These are phyloP conservation scores for Trididemnum miniatum DNA, from an alignment of 23 tunicate genomes.

Conservation along the genomic window DNA sequence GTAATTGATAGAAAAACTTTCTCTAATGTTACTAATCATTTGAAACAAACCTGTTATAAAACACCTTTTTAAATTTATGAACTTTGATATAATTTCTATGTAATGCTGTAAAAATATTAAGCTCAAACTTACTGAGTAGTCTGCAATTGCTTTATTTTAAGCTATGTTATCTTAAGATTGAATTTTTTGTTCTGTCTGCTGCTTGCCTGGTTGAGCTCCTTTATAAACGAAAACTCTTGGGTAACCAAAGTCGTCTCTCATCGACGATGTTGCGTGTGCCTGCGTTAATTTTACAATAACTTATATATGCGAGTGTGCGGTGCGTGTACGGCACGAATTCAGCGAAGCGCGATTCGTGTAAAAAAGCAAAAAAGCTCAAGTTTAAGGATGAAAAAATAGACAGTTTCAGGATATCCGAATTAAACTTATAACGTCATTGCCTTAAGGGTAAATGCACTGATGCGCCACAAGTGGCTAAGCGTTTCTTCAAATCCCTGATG, in stretches of 20 bases:
- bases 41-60: too few relatives aligned
- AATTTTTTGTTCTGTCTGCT: neutral
- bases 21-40: too few relatives aligned
- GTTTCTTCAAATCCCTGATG: too few relatives aligned
- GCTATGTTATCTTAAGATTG: too few relatives aligned
- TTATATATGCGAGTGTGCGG: neutral
- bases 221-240: too few relatives aligned
- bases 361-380: neutral
- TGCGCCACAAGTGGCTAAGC: slow-evolving; percentile 30
- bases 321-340: neutral
- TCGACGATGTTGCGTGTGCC: neutral
- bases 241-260: too few relatives aligned
- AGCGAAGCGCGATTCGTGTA: neutral
- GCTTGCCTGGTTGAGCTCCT: neutral
- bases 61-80: too few relatives aligned
- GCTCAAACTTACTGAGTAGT: too few relatives aligned
- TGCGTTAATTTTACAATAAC: neutral
- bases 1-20: neutral
- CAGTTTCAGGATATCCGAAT: slow-evolving; percentile 29
- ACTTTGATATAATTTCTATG: neutral
- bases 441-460: neutral
- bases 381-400: slow-evolving; percentile 12
- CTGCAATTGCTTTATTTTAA: neutral
- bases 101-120: too few relatives aligned
- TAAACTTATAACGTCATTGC: slow-evolving; percentile 28